Evolutionary conservation across 2,888 invertebrate genomes (phyloP).

Genomic region (Celastrina argiolus): DNA sequence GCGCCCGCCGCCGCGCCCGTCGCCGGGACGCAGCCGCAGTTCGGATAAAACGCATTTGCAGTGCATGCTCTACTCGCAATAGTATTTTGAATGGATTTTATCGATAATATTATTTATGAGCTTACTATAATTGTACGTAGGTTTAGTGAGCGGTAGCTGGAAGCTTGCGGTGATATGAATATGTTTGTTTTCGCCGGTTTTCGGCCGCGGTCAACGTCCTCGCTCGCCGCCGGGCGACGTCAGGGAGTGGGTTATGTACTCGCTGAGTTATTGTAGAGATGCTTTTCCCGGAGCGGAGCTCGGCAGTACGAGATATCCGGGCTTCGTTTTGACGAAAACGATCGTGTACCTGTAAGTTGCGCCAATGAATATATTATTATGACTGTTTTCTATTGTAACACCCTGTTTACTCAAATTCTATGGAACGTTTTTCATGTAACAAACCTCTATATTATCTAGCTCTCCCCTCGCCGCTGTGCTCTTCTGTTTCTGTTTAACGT

Average conservation of each 20-base stretch:
- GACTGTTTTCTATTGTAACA: conserved; percentile 26
- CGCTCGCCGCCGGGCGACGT: conserved; percentile 44
- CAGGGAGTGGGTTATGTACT: conserved; percentile 46
- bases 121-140: conserved; percentile 45
- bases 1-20: background rate
- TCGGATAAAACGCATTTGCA: conserved; percentile 28
- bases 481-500: background rate
- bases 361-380: conserved; percentile 53
- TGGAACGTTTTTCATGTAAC: conserved; percentile 30
- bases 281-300: background rate
- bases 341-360: conserved; percentile 69
- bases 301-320: conserved; percentile 40
- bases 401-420: conserved; percentile 30
- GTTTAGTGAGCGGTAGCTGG: conserved; percentile 44
- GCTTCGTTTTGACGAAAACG: conserved; percentile 53
- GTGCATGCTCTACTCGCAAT: conserved; percentile 19
- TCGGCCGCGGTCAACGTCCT: conserved; percentile 4
- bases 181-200: conserved; percentile 53
- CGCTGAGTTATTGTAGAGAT: conserved; percentile 41
- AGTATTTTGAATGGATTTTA: conserved; percentile 27
- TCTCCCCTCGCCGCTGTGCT: conserved; percentile 32
- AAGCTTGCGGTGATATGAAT: conserved; percentile 58
- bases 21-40: background rate
- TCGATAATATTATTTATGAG: conserved; percentile 39
- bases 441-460: conserved; percentile 31